These are phyloP conservation scores for Ommatoiulus sabulosus DNA, from an alignment of 2,888 invertebrate genomes.

Conservation along the genomic window DNA sequence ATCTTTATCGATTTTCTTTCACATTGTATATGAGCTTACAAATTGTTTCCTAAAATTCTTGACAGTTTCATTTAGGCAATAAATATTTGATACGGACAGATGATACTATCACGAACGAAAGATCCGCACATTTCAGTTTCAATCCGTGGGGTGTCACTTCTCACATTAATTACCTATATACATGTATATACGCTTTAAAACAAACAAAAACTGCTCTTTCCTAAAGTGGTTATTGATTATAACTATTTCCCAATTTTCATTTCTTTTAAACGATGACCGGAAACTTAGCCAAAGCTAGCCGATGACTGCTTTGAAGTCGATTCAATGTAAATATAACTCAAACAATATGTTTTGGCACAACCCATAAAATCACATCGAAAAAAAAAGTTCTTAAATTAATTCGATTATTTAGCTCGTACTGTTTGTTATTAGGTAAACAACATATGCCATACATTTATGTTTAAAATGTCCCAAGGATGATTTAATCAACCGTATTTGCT, in stretches of 20 bases:
- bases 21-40: slow-evolving; percentile 14
- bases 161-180: slow-evolving; percentile 12
- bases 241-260: neutral
- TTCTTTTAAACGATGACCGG: neutral
- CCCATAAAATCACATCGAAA: no score
- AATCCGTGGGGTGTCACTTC: neutral
- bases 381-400: no score
- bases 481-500: neutral
- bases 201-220: neutral
- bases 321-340: no score
- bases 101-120: neutral
- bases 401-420: no score
- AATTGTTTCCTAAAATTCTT: slow-evolving; percentile 34
- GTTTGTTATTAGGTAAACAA: no score
- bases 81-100: slow-evolving; percentile 44
- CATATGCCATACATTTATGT: neutral
- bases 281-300: neutral
- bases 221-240: slow-evolving; percentile 12
- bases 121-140: neutral
- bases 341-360: no score
- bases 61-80: slow-evolving; percentile 48
- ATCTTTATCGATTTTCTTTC: slow-evolving; percentile 27
- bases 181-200: neutral
- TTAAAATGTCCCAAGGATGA: neutral
- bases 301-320: neutral